These are phyloP conservation scores for Mormyrops boulengeri DNA, from an alignment of 2,797 vertebrate genomes.

Conservation along the genomic window DNA sequence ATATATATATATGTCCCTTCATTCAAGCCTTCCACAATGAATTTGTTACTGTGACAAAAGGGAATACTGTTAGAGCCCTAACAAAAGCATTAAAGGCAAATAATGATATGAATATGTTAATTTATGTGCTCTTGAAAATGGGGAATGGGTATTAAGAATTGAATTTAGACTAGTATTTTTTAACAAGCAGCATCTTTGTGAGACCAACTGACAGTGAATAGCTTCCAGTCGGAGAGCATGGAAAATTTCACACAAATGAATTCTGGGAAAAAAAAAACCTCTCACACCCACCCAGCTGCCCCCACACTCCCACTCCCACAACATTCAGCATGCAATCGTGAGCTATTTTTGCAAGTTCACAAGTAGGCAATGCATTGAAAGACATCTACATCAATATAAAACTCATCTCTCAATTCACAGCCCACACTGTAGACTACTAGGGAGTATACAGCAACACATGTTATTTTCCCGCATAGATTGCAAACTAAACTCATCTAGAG, in stretches of 20 bases:
- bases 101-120: not conserved
- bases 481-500: not conserved
- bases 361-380: not conserved
- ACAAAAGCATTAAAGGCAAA: not conserved
- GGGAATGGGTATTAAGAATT: not conserved
- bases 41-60: not conserved
- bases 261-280: not conserved
- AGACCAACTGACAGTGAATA: not conserved
- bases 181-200: not conserved
- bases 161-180: not conserved
- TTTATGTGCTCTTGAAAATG: not conserved
- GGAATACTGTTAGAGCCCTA: not conserved
- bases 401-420: constrained; percentile 1
- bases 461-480: not conserved
- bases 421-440: not conserved
- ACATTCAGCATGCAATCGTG: not conserved
- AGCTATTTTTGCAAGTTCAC: not conserved
- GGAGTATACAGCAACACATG: not conserved
- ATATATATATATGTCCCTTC: not conserved
- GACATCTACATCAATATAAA: constrained; percentile 4
- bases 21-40: not conserved
- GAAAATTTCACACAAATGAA: not conserved
- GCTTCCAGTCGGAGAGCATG: not conserved
- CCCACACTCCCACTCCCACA: constrained; percentile 3
- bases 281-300: not conserved